These are phyloP conservation scores for Kryphioiulus occultus DNA, from an alignment of 2,888 invertebrate genomes.

Conservation along the genomic window DNA sequence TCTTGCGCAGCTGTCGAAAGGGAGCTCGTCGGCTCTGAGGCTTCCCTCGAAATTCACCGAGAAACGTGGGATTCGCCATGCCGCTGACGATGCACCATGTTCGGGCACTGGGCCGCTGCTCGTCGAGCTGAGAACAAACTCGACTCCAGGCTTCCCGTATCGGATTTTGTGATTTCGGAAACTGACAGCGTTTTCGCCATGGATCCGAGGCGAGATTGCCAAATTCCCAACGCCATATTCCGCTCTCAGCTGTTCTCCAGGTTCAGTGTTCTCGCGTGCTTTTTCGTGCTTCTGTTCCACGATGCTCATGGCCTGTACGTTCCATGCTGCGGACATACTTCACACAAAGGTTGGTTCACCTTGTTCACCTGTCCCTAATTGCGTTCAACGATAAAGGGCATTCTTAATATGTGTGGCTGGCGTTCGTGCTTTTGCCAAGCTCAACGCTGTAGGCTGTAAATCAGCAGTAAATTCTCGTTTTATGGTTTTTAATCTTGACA, in stretches of 20 bases:
- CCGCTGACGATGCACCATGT: background rate
- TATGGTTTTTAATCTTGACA: slow-evolving; percentile 14
- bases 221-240: background rate
- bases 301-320: slow-evolving; percentile 39
- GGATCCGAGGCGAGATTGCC: background rate
- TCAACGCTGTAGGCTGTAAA: background rate
- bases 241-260: background rate
- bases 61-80: background rate
- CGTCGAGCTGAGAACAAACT: background rate
- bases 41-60: background rate
- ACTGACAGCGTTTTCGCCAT: background rate
- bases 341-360: slow-evolving; percentile 49
- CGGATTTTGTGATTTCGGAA: background rate
- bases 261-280: background rate
- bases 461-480: slow-evolving; percentile 12
- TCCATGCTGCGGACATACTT: slow-evolving; percentile 51
- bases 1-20: background rate
- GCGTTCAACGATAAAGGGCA: background rate
- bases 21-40: background rate
- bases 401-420: background rate
- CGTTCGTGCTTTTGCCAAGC: background rate
- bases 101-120: background rate
- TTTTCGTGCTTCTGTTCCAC: background rate
- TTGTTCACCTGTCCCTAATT: slow-evolving; percentile 9
- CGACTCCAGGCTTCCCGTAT: background rate